Evolutionary conservation across 2,113 vertebrate genomes (phyloP), one percentile per base, ranked within the genome.

Genomic region (Pogonocichla stellata): DNA sequence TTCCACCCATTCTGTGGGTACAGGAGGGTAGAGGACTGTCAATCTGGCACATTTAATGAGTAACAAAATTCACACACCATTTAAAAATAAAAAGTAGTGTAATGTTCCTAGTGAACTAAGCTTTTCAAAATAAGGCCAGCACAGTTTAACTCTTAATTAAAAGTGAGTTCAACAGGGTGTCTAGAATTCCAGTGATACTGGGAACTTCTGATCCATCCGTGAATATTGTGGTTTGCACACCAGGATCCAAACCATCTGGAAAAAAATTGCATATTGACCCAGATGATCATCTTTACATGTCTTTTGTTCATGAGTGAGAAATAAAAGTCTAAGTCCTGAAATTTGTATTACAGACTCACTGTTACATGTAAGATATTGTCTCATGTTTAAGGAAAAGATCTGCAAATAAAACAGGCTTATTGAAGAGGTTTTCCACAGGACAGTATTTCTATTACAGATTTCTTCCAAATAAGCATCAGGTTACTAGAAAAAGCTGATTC

Each of bases 401-500:
- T 82, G 45, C 8, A 65, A 77, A 74, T 45, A 43, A 51, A 47
- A 65, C 12, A 61, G 26, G 25, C 47, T 75, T 69, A 19, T 42
- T 60, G 57, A 22, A 70, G 54, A 92, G 23, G 2, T 87, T 81
- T 95, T 57, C 58, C 54, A 53, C 29, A 36, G 29, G 58, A 48
- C 29, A 65, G 58, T 15, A 13, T 38, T 91, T 70, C 72, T 81
- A 26, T 34, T 87, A 87, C 26, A 70, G 58, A 66, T 83, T 73
- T 96, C 51, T 88, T 94, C 33, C 60, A 93, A 94, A 80, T n/a
- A 87, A 88, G 33, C 47, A 43, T 29, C 20, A 12, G 29, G 34
- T 83, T 93, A 77, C 60, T 69, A 75, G 89, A 95, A 97, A 92
- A 93, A 91, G 91, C 91, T 95, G 95, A 97, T 90, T 96, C 93